These are phyloP conservation scores for Scatophagus argus DNA, from an alignment of 2,113 vertebrate genomes.

Conservation along the genomic window DNA sequence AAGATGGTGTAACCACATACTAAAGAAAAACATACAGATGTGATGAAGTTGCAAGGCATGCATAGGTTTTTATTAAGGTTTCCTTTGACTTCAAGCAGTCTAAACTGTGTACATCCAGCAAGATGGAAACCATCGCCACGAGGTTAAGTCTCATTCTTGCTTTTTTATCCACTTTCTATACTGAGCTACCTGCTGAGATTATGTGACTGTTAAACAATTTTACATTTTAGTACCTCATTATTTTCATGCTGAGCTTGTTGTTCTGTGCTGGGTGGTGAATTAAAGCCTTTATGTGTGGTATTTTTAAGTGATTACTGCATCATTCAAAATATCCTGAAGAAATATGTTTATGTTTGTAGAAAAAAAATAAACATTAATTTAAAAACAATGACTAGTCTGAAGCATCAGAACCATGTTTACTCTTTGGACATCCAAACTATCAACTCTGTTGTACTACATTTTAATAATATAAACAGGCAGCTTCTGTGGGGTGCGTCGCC, in stretches of 20 bases:
- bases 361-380: no score
- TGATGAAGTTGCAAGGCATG: slow-evolving; percentile 31
- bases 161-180: slow-evolving; percentile 37
- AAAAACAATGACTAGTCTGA: background rate
- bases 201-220: slow-evolving; percentile 17
- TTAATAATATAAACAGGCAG: background rate
- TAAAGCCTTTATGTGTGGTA: slow-evolving; percentile 10
- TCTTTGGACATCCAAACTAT: background rate
- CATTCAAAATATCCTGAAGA: background rate
- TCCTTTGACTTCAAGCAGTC: slow-evolving; percentile 54
- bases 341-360: background rate
- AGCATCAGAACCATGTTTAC: background rate
- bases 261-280: slow-evolving; percentile 9
- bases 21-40: slow-evolving; percentile 59
- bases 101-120: slow-evolving; percentile 53
- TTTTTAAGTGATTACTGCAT: slow-evolving; percentile 20
- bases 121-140: slow-evolving; percentile 49
- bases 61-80: slow-evolving; percentile 46
- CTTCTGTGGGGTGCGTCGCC: background rate
- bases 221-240: slow-evolving; percentile 49
- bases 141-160: slow-evolving; percentile 19
- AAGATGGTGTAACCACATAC: slow-evolving; percentile 52
- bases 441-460: background rate
- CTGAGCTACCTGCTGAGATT: slow-evolving; percentile 44
- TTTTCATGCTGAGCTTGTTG: slow-evolving; percentile 35